Percentiles rank a stretch among this genome's conserved stretches.
Conservation (phyloP, 1,140 invertebrate species). For the Pogonognathellus flavescens region DNA sequence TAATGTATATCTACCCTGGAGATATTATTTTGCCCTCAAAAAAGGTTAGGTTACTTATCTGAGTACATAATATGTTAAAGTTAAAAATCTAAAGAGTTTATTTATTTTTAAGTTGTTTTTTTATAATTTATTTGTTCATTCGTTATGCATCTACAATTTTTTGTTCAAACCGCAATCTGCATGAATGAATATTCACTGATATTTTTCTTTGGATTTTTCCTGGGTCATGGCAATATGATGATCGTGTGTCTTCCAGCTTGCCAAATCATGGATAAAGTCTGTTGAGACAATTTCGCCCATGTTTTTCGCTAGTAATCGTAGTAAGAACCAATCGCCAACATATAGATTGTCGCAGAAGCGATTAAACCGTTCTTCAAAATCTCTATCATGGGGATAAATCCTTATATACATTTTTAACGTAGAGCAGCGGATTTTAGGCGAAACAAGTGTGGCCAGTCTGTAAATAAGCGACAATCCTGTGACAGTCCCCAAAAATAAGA, state of each 20-base stretch:
- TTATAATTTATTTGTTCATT: no score
- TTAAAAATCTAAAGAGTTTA: no score
- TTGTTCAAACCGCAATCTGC: no score
- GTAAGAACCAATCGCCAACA: slow-evolving; percentile 92
- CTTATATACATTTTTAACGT: slow-evolving; percentile 67
- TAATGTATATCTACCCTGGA: no score
- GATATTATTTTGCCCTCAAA: no score
- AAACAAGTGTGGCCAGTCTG: slow-evolving; percentile 83
- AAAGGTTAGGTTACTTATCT: no score
- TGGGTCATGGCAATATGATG: background rate
- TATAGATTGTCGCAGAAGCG: slow-evolving; percentile 75
- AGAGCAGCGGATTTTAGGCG: slow-evolving; percentile 73
- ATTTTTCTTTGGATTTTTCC: background rate
- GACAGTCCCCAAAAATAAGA: slow-evolving; percentile 80
- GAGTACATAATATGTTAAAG: no score
- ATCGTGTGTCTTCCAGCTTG: background rate
- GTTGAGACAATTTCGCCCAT: slow-evolving; percentile 90
- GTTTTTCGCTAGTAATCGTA: slow-evolving; percentile 91
- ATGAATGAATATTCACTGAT: background rate
- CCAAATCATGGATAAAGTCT: slow-evolving; percentile 70
- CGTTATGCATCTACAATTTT: no score
- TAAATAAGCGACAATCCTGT: slow-evolving; percentile 83
- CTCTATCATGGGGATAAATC: background rate
- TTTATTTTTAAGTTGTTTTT: no score
- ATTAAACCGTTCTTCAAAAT: background rate